Evolutionary conservation across 1,140 invertebrate species (phyloP).

Genomic region (Magallana ariakensis): DNA sequence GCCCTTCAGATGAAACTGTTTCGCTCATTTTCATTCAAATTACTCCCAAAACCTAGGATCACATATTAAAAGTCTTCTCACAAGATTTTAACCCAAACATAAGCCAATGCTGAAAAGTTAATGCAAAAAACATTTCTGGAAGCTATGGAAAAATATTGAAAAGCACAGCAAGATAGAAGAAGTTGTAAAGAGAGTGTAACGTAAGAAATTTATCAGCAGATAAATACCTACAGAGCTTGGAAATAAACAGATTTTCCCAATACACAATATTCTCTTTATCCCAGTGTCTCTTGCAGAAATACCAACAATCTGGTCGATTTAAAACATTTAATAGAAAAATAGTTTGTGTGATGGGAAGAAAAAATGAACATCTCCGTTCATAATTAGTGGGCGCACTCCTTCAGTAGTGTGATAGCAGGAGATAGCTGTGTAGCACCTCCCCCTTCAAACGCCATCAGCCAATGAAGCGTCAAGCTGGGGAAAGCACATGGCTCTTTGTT

Average conservation of each 20-base stretch:
- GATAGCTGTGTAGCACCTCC: conserved; percentile 19
- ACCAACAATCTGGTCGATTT: neutral
- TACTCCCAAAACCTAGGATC: neutral
- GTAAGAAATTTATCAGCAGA: conserved; percentile 2
- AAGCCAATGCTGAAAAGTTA: neutral
- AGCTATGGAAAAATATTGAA: conserved; percentile 2
- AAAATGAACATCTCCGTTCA: conserved; percentile 19
- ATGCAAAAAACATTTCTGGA: conserved; percentile 10
- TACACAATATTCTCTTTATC: conserved; percentile 22
- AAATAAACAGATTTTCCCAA: neutral
- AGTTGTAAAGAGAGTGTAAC: neutral
- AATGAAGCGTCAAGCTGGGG: conserved; percentile 3
- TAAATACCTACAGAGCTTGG: conserved; percentile 24
- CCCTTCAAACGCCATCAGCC: neutral
- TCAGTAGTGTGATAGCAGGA: conserved; percentile 25
- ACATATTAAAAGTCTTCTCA: conserved; percentile 5
- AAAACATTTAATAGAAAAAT: conserved; percentile 23
- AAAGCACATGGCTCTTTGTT: conserved; percentile 15
- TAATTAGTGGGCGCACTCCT: conserved; percentile 32
- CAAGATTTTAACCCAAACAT: conserved; percentile 3
- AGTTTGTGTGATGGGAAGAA: conserved; percentile 7
- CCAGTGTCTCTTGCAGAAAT: neutral
- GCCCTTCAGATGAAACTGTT: neutral
- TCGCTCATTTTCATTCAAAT: neutral
- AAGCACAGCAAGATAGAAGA: conserved; percentile 28